These are phyloP conservation scores for Pegoplata infirma DNA, from an alignment of 2,888 invertebrate species.

Conservation along the genomic window DNA sequence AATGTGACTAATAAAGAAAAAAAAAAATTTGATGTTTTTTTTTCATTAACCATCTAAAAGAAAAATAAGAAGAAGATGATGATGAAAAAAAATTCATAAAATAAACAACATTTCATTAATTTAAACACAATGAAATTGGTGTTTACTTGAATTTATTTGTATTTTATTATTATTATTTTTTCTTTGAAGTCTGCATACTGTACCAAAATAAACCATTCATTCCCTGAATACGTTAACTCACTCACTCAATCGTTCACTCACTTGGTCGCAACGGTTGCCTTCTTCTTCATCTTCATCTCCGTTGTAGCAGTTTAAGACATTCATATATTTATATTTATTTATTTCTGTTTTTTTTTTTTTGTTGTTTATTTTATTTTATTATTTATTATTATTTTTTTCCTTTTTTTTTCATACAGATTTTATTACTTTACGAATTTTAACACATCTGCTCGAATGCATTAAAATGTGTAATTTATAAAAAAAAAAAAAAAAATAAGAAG, in stretches of 20 bases:
- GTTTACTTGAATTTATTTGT: conserved; percentile 49
- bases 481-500: conserved; percentile 11
- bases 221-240: conserved; percentile 1
- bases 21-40: too few species aligned
- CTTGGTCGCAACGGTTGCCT: too few species aligned
- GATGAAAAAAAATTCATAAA: conserved; percentile 20
- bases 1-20: neutral
- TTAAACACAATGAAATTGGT: conserved; percentile 57
- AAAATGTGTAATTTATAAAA: conserved; percentile 63
- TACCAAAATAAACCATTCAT: conserved; percentile 2
- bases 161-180: too few species aligned
- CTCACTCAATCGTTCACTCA: too few species aligned
- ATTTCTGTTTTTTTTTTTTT: conserved; percentile 5
- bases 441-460: conserved; percentile 75
- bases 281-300: too few species aligned
- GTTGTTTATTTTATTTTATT: conserved; percentile 55
- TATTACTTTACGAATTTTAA: conserved; percentile 77
- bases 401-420: conserved; percentile 65
- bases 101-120: conserved; percentile 43
- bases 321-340: neutral
- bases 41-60: neutral
- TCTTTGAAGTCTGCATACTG: conserved; percentile 50
- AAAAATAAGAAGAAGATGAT: neutral
- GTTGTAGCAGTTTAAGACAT: neutral
- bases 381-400: conserved; percentile 46